These are phyloP conservation scores for Leucophora obtusa DNA, from an alignment of 2,888 invertebrate species.

Conservation along the genomic window DNA sequence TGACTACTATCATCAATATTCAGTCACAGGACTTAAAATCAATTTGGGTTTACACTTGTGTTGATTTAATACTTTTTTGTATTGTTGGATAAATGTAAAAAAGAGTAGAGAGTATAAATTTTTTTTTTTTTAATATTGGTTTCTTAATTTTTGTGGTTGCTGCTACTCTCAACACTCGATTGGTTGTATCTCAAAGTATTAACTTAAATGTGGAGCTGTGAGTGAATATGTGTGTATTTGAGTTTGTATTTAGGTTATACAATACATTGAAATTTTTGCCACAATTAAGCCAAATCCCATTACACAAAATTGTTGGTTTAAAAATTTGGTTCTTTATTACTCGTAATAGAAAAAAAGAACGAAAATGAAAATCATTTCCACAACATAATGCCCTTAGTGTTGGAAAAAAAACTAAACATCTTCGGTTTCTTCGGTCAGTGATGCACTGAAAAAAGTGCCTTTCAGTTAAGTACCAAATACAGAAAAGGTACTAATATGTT, in stretches of 20 bases:
- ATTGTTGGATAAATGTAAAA: background rate
- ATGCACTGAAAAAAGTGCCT: too few species aligned
- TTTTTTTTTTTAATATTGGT: slow-evolving; percentile 21
- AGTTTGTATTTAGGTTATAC: slow-evolving; percentile 18
- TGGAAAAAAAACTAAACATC: background rate
- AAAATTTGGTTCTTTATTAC: slow-evolving; percentile 39
- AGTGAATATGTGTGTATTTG: background rate
- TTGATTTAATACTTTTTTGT: slow-evolving; percentile 29
- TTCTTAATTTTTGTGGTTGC: slow-evolving; percentile 53
- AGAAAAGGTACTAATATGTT: too few species aligned
- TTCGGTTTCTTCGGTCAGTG: too few species aligned
- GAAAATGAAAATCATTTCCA: slow-evolving; percentile 1
- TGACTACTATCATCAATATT: slow-evolving; percentile 32
- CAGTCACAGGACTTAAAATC: slow-evolving; percentile 50
- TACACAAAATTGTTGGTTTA: slow-evolving; percentile 33
- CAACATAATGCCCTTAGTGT: slow-evolving; percentile 37
- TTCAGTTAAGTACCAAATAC: too few species aligned
- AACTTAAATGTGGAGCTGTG: background rate
- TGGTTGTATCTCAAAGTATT: slow-evolving; percentile 8
- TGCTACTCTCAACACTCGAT: slow-evolving; percentile 19
- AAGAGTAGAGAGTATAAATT: background rate
- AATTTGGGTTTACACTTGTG: slow-evolving; percentile 50
- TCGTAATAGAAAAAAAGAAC: slow-evolving; percentile 10
- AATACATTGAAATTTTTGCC: slow-evolving; percentile 36
- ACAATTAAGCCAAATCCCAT: slow-evolving; percentile 58